These are phyloP conservation scores for Mastomys coucha DNA, from an alignment of 2,113 vertebrate species.

Conservation along the genomic window DNA sequence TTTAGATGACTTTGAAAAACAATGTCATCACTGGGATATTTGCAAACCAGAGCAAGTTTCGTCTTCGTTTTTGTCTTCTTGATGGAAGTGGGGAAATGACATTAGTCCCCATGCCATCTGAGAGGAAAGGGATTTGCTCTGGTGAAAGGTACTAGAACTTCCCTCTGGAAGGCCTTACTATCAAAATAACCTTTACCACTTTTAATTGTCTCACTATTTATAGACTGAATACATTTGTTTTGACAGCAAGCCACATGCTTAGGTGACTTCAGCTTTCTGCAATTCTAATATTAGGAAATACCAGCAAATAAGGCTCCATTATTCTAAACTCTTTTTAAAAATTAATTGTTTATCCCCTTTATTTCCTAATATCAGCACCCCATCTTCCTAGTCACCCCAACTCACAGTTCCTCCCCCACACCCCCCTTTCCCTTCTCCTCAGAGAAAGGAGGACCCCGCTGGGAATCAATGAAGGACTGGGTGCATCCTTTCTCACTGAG, in stretches of 20 bases:
- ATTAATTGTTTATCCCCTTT: too few species aligned
- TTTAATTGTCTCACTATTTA: conserved; percentile 84
- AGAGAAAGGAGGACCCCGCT: too few species aligned
- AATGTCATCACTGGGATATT: conserved; percentile 85
- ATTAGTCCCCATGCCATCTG: conserved; percentile 87
- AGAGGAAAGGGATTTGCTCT: conserved; percentile 85
- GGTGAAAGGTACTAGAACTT: conserved; percentile 82
- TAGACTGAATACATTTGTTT: conserved; percentile 69
- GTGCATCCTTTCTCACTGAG: too few species aligned
- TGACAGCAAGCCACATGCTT: conserved; percentile 31
- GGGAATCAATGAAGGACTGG: too few species aligned
- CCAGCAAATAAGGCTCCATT: conserved; percentile 31
- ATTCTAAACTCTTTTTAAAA: conserved; percentile 22
- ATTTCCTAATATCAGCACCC: too few species aligned
- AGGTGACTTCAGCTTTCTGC: conserved; percentile 68
- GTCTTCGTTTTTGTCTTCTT: conserved; percentile 53
- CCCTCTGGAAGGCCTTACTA: conserved; percentile 80
- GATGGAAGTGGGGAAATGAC: conserved; percentile 88
- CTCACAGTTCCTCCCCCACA: too few species aligned
- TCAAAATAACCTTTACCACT: conserved; percentile 86
- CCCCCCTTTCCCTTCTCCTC: too few species aligned
- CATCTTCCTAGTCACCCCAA: too few species aligned
- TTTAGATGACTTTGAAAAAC: conserved; percentile 85
- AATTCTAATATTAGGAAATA: conserved; percentile 68
- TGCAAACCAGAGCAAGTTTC: conserved; percentile 83